These are phyloP conservation scores for Pica pica DNA, from an alignment of 2,113 vertebrate genomes.

Conservation along the genomic window DNA sequence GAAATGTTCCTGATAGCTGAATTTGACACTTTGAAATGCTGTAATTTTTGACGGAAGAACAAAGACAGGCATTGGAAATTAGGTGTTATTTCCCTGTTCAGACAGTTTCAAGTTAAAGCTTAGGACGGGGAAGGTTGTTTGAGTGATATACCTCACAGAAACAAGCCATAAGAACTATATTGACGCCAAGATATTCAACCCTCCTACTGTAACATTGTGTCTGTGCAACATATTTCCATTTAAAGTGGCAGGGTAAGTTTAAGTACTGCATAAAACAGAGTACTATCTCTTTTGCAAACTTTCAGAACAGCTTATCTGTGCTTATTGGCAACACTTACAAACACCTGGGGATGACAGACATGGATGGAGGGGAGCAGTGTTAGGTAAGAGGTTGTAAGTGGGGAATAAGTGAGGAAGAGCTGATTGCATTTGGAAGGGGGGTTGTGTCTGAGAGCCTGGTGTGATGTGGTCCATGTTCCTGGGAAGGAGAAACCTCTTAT, in stretches of 20 bases:
- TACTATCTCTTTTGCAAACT: not conserved
- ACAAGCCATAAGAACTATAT: not conserved
- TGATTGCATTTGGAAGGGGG: not conserved
- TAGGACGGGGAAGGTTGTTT: not conserved
- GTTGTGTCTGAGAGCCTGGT: not conserved
- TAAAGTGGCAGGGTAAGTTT: not conserved
- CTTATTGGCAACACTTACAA: not conserved
- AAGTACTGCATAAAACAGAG: not conserved
- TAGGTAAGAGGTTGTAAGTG: not conserved
- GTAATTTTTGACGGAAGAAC: not conserved
- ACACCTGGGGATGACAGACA: not conserved
- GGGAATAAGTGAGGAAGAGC: not conserved
- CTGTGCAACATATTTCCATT: not conserved
- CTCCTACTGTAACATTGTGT: not conserved
- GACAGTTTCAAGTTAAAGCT: not conserved
- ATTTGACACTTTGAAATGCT: not conserved
- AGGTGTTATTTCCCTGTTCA: not conserved
- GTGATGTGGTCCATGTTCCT: rapidly evolving
- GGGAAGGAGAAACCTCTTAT: not conserved
- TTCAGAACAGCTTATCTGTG: not conserved
- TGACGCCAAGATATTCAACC: not conserved
- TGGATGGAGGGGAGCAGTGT: rapidly evolving
- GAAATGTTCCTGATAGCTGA: not conserved
- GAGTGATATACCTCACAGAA: not conserved
- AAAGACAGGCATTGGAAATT: not conserved